These are phyloP conservation scores for Coelopa frigida DNA, from an alignment of 1,140 invertebrate species.

Conservation along the genomic window DNA sequence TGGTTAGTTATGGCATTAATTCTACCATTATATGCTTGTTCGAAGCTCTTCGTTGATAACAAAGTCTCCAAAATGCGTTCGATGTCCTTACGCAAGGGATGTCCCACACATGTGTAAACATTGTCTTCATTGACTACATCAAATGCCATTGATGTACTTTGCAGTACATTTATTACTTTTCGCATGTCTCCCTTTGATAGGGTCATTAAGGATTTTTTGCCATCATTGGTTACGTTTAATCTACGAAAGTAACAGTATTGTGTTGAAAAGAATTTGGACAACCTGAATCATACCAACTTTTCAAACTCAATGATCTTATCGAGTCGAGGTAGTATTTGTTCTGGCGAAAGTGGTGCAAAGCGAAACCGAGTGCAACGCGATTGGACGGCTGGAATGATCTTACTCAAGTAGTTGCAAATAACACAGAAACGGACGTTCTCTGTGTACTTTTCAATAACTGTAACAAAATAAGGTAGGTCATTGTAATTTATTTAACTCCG, in stretches of 20 bases:
- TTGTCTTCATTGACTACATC: slow-evolving; percentile 81
- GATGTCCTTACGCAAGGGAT: slow-evolving; percentile 86
- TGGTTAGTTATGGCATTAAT: background rate
- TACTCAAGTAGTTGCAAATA: slow-evolving; percentile 97
- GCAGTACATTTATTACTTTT: slow-evolving; percentile 90
- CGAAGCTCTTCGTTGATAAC: slow-evolving; percentile 76
- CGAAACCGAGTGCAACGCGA: slow-evolving; percentile 96
- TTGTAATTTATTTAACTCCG: slow-evolving; percentile 52
- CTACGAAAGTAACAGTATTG: slow-evolving; percentile 50
- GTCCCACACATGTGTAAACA: slow-evolving; percentile 95
- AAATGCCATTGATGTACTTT: slow-evolving; percentile 87
- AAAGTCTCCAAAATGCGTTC: slow-evolving; percentile 83
- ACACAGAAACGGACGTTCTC: slow-evolving; percentile 98
- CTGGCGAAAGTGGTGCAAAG: slow-evolving; percentile 81
- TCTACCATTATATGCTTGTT: slow-evolving; percentile 73
- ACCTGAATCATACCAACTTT: slow-evolving; percentile 53
- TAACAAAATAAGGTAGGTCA: slow-evolving; percentile 50
- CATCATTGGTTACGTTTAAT: slow-evolving; percentile 80
- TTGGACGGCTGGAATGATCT: slow-evolving; percentile 97
- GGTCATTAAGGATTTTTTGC: slow-evolving; percentile 81
- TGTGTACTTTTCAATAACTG: slow-evolving; percentile 98
- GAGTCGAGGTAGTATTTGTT: slow-evolving; percentile 86
- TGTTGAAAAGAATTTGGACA: background rate
- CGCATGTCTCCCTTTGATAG: slow-evolving; percentile 97
- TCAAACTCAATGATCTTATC: slow-evolving; percentile 80